Evolutionary conservation across 53 echinoderm and acorn worm species (phyloP).

Genomic region (Astropecten irregularis): DNA sequence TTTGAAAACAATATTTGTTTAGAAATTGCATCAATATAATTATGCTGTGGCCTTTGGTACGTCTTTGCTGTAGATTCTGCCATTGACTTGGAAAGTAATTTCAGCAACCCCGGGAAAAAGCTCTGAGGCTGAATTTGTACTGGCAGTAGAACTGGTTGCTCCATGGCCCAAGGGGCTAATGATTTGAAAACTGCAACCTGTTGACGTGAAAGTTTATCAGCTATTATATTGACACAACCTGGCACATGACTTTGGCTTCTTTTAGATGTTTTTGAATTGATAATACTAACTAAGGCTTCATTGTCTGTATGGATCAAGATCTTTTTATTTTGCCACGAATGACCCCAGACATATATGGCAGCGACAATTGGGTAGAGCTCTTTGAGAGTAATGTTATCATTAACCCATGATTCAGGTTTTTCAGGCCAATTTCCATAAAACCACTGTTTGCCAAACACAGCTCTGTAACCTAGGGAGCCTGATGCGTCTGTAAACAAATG

Average conservation of each 20-base stretch:
- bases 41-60: not conserved
- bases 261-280: not conserved
- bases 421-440: conserved; percentile 2
- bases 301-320: not conserved
- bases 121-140: not conserved
- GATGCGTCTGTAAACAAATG: conserved; percentile 10
- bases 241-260: not conserved
- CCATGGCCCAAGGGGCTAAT: not conserved
- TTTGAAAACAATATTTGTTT: not conserved
- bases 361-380: not conserved
- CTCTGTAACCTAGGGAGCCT: not conserved
- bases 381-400: not conserved
- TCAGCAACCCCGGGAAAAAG: not conserved
- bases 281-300: not conserved
- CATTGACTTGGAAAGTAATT: not conserved
- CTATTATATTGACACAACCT: not conserved
- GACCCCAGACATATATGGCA: not conserved
- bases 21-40: not conserved
- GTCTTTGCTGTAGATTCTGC: not conserved
- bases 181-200: not conserved
- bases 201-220: not conserved
- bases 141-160: not conserved
- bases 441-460: not conserved
- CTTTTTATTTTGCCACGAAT: not conserved
- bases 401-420: not conserved